Conservation (phyloP, 2,888 invertebrate genomes). For the Melinaea marsaeus region DNA sequence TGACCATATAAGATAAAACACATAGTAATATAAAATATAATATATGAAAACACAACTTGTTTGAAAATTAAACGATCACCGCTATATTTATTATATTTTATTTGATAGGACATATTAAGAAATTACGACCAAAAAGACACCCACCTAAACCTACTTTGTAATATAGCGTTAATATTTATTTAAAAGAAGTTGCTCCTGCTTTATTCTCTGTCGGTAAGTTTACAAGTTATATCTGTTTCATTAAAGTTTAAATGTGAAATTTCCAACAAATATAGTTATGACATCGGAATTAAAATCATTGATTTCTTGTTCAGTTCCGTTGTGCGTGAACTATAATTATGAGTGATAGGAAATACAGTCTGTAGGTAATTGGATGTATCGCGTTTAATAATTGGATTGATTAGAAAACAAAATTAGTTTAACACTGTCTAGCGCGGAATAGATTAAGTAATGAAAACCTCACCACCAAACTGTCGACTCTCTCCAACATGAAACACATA, state of each 20-base stretch:
- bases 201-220: no score
- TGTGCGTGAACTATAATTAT: conserved; percentile 2
- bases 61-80: no score
- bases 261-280: neutral
- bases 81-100: no score
- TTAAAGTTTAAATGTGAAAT: neutral
- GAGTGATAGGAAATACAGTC: neutral
- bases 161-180: no score
- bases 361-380: neutral
- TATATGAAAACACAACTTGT: no score
- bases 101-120: no score
- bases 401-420: conserved; percentile 2
- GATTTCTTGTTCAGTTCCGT: neutral
- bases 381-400: neutral
- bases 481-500: conserved; percentile 57
- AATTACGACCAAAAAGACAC: no score
- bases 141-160: no score
- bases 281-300: neutral
- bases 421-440: neutral
- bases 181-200: no score
- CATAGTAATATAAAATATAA: no score
- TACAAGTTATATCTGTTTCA: neutral
- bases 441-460: conserved; percentile 21
- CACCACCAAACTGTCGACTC: conserved; percentile 49
- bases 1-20: no score